These are phyloP conservation scores for Harpalus rubripes DNA, from an alignment of 2,888 invertebrate genomes.

Conservation along the genomic window DNA sequence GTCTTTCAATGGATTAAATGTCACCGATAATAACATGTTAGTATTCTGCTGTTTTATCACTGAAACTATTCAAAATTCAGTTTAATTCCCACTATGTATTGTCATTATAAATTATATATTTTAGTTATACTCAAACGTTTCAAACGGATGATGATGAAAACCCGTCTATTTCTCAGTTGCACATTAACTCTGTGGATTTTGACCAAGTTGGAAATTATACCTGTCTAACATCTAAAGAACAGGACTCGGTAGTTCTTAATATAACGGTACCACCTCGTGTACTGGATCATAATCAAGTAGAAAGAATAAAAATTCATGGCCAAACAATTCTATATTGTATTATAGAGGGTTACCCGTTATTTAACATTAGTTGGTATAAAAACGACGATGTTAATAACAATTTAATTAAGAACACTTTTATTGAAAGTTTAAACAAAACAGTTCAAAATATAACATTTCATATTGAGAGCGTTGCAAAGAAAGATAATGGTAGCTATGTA, in stretches of 20 bases:
- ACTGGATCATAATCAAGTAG: slow-evolving; percentile 75
- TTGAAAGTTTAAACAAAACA: slow-evolving; percentile 79
- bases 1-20: slow-evolving; percentile 80
- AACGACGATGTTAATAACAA: slow-evolving; percentile 78
- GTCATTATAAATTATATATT: slow-evolving; percentile 27
- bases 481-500: slow-evolving; percentile 87
- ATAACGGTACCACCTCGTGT: slow-evolving; percentile 79
- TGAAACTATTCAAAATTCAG: background rate
- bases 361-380: slow-evolving; percentile 81
- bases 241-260: slow-evolving; percentile 74
- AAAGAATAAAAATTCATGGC: slow-evolving; percentile 79
- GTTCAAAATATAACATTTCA: slow-evolving; percentile 81
- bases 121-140: slow-evolving; percentile 58
- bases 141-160: slow-evolving; percentile 73
- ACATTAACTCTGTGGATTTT: slow-evolving; percentile 79
- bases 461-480: slow-evolving; percentile 81
- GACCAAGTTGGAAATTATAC: slow-evolving; percentile 82
- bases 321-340: slow-evolving; percentile 79
- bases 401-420: slow-evolving; percentile 74
- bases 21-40: slow-evolving; percentile 79
- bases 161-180: slow-evolving; percentile 77
- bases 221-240: slow-evolving; percentile 79
- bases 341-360: slow-evolving; percentile 82
- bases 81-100: background rate
- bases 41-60: slow-evolving; percentile 53